phyloP scores from a whole-genome alignment of 2,888 invertebrate genomes.

The Shargacucullia verbasci region DNA sequence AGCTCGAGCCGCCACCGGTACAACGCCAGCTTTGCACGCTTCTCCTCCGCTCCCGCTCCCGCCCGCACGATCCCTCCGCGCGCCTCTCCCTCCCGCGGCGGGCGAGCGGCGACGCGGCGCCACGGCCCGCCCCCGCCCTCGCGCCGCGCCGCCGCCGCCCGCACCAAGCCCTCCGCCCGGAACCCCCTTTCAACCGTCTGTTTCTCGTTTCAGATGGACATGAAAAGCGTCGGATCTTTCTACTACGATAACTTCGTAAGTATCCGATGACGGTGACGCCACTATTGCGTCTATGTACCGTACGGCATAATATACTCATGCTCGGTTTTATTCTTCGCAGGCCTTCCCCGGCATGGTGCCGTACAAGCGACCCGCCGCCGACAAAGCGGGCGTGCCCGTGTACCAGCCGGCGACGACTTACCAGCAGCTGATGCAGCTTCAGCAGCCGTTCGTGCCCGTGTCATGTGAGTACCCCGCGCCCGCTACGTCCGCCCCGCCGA shows the following conservation, averaged over 20 bases:
- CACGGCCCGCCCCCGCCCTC: constrained; percentile 76
- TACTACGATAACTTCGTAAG: constrained; percentile 99
- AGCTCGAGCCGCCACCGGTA: constrained; percentile 95
- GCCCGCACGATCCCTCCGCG: constrained; percentile 74
- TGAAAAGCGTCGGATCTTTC: constrained; percentile 98
- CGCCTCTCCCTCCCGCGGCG: constrained; percentile 69
- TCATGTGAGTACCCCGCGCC: constrained; percentile 98
- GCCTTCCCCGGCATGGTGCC: constrained; percentile 98
- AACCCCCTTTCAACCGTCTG: constrained; percentile 78
- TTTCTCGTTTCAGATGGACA: constrained; percentile 96
- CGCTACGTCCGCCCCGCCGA: constrained; percentile 90
- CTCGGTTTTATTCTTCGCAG: constrained; percentile 82
- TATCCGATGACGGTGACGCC: constrained; percentile 76
- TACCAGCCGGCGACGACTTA: constrained; percentile 98
- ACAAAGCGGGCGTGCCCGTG: constrained; percentile 98
- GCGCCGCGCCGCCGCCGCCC: constrained; percentile 75
- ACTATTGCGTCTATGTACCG: neutral
- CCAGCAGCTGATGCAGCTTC: constrained; percentile 98
- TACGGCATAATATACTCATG: constrained; percentile 23
- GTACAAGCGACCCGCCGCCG: constrained; percentile 98
- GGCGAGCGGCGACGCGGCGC: constrained; percentile 68
- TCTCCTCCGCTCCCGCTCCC: constrained; percentile 79
- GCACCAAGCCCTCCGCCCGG: constrained; percentile 61
- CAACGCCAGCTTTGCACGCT: constrained; percentile 92
- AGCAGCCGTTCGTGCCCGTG: constrained; percentile 99